Evolutionary conservation across 2,888 invertebrate genomes (phyloP), one percentile per base, ranked within the genome.

Genomic region (Hoplodrina blanda): DNA sequence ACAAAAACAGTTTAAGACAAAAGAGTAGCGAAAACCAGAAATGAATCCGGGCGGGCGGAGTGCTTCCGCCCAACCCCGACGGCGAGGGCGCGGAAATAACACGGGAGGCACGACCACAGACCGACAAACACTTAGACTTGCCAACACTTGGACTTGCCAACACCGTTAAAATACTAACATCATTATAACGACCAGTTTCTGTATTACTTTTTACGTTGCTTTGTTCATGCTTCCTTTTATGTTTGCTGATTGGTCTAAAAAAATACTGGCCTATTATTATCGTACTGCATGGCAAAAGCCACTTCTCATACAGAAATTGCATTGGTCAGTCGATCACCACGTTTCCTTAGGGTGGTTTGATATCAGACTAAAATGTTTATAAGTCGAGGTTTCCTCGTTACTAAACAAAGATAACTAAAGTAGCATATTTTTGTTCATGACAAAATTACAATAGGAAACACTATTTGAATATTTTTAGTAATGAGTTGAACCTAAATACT

Each of bases 21-120:
- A 95, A 95, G 94, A 94, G 93, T 91, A 94, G 91, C 92, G 94
- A 94, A 93, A 93, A 94, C 92, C 93, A 94, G 94, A 93, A 95
- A 94, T 94, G 95, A 95, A 94, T 94, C 92, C 91, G 93, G 91
- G 91, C 91, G 93, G 94, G 92, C 87, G 92, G 87, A 86, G 90
- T 81, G 88, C 85, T 90, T 87, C 91, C 90, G 90, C 92, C 91
- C 90, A 84, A 84, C 87, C 88, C 86, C 88, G 80, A 84, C 87
- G 87, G 90, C 84, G 90, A 89, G 91, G 87, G 90, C 89, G 87
- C 88, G 90, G 89, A 85, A 89, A 90, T 87, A 89, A 90, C 90
- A 90, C 88, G 87, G 90, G 90, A 88, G 89, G 88, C 87, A 83
- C 75, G 71, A 33, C 84, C 86, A 88, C 49, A 93, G 92, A 90